A percentile compares a stretch with the other conserved stretches of the same genome.
These are phyloP conservation scores for Albula goreensis DNA, from an alignment of 2,113 vertebrate genomes.

Conservation along the genomic window DNA sequence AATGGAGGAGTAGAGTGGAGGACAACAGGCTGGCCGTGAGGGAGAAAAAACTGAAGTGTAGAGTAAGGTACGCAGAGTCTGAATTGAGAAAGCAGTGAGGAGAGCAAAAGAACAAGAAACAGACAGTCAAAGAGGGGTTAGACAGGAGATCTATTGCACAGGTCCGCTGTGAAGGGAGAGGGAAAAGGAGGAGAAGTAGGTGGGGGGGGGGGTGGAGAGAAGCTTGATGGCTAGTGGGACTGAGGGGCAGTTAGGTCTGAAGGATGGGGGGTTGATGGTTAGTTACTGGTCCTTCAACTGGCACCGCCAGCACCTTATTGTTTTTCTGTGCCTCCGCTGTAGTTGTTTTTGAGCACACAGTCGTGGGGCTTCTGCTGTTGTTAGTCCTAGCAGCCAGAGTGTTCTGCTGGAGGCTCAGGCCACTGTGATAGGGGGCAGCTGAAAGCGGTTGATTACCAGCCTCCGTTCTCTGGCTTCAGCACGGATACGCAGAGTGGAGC, in stretches of 20 bases:
- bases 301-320: conserved; percentile 39
- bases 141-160: neutral
- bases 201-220: neutral
- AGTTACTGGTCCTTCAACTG: conserved; percentile 37
- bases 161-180: neutral
- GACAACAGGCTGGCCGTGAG: neutral
- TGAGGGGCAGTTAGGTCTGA: conserved; percentile 46
- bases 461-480: neutral
- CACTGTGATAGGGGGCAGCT: conserved; percentile 52
- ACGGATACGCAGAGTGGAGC: conserved; percentile 7
- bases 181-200: neutral
- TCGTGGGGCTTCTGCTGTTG: conserved; percentile 21
- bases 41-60: conserved; percentile 10
- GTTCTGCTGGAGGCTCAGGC: conserved; percentile 43
- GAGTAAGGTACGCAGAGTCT: conserved; percentile 51
- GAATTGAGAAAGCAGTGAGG: conserved; percentile 20
- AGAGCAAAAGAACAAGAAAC: conserved; percentile 38
- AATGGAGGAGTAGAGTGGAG: conserved; percentile 49
- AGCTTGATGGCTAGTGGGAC: conserved; percentile 41
- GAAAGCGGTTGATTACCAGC: conserved; percentile 51
- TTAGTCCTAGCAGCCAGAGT: conserved; percentile 29
- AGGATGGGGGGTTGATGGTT: conserved; percentile 27
- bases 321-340: conserved; percentile 42
- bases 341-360: conserved; percentile 56
- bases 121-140: neutral